Percentiles rank a stretch among this genome's conserved stretches.
These are phyloP conservation scores for Quadroppia sp. DNA, from an alignment of 2,888 invertebrate species.

Conservation along the genomic window DNA sequence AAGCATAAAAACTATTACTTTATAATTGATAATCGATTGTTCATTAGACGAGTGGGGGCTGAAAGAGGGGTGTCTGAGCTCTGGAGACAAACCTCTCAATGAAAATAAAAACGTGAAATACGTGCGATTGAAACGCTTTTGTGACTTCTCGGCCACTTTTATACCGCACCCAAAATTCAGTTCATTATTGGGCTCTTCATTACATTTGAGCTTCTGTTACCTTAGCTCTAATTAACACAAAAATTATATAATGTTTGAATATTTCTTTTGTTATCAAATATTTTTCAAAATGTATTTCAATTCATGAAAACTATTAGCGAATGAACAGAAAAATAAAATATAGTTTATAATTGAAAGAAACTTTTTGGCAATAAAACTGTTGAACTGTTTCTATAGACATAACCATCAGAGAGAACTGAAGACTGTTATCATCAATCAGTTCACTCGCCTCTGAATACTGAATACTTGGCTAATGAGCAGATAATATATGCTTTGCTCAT, in stretches of 20 bases:
- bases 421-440: no score
- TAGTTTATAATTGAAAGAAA: no score
- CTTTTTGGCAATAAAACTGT: no score
- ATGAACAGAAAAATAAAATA: background rate
- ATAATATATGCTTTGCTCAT: constrained; percentile 4
- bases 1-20: constrained; percentile 21
- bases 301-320: background rate
- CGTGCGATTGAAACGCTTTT: constrained; percentile 27
- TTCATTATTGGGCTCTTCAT: background rate
- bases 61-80: background rate
- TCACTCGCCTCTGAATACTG: background rate
- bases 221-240: background rate
- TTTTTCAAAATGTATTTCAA: background rate
- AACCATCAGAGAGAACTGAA: no score
- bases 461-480: background rate
- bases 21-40: constrained; percentile 28
- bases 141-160: constrained; percentile 19
- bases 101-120: constrained; percentile 16
- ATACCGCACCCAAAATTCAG: constrained; percentile 35
- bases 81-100: constrained; percentile 30
- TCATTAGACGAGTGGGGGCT: constrained; percentile 10
- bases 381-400: no score
- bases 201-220: constrained; percentile 21
- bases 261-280: background rate
- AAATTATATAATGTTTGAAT: background rate